Percentiles rank a stretch among this genome's conserved stretches.
Conservation (phyloP, 64 coral and sea anemone genomes). For the Montipora capricornis region DNA sequence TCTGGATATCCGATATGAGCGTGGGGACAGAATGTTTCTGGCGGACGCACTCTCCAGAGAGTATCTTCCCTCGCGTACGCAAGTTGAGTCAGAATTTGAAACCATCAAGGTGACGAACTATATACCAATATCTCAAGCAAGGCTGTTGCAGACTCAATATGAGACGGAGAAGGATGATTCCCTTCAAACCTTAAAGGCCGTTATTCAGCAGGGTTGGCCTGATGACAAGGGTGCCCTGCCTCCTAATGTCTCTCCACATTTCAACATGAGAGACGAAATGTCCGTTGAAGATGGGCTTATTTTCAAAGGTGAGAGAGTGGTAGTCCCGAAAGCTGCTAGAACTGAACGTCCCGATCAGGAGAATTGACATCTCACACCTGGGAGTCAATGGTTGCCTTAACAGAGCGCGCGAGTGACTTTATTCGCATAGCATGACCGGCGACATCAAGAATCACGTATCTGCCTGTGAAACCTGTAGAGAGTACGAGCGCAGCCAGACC, state of each 20-base stretch:
- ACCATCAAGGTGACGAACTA: neutral
- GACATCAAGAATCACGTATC: neutral
- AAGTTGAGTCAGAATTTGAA: neutral
- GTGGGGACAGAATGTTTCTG: neutral
- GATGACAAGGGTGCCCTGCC: neutral
- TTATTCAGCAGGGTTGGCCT: neutral
- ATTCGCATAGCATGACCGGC: neutral
- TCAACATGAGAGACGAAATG: neutral
- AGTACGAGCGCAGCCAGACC: neutral
- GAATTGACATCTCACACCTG: conserved; percentile 2
- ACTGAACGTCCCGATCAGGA: neutral
- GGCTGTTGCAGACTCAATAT: neutral
- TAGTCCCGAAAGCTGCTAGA: neutral
- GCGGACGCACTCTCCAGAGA: neutral
- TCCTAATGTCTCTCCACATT: neutral
- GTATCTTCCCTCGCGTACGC: neutral
- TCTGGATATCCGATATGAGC: neutral
- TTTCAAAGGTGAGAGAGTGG: conserved; percentile 7
- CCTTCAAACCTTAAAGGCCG: neutral
- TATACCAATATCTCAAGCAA: neutral
- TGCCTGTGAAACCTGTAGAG: neutral
- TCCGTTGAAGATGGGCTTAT: neutral
- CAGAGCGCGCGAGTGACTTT: conserved; percentile 20
- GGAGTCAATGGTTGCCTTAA: conserved; percentile 19
- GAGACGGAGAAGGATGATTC: neutral